Conservation (phyloP, 1,140 invertebrate genomes). For the Macrocentrus cingulum region DNA sequence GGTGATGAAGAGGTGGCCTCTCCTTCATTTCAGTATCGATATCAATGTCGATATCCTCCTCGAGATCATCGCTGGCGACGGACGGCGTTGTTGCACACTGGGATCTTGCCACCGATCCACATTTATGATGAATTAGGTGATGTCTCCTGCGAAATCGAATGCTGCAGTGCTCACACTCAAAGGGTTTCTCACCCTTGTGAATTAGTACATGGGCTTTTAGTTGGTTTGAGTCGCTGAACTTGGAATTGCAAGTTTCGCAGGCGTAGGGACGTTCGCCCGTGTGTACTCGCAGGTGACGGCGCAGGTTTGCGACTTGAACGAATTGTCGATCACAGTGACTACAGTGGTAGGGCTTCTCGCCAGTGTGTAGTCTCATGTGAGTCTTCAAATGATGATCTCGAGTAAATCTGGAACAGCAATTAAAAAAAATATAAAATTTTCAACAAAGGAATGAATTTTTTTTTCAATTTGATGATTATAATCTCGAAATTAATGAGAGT, state of each 20-base stretch:
- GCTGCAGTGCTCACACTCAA: constrained; percentile 75
- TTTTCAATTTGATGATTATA: background rate
- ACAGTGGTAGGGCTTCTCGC: constrained; percentile 91
- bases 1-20: constrained; percentile 41
- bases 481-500: background rate
- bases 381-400: constrained; percentile 95
- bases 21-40: constrained; percentile 37
- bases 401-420: constrained; percentile 68
- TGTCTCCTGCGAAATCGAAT: constrained; percentile 80
- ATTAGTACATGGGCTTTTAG: constrained; percentile 88
- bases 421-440: background rate
- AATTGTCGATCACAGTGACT: constrained; percentile 88
- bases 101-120: constrained; percentile 57
- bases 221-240: constrained; percentile 93
- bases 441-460: background rate
- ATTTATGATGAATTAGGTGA: constrained; percentile 84
- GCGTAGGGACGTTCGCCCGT: constrained; percentile 93
- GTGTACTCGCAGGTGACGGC: constrained; percentile 90
- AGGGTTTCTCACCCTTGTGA: constrained; percentile 88
- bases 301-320: constrained; percentile 91
- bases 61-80: constrained; percentile 50
- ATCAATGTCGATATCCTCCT: constrained; percentile 39
- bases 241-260: constrained; percentile 84
- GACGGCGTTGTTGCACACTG: constrained; percentile 45
- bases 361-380: constrained; percentile 89